Evolutionary conservation across 1,140 invertebrate species (phyloP).

Genomic region (Homalodisca vitripennis): DNA sequence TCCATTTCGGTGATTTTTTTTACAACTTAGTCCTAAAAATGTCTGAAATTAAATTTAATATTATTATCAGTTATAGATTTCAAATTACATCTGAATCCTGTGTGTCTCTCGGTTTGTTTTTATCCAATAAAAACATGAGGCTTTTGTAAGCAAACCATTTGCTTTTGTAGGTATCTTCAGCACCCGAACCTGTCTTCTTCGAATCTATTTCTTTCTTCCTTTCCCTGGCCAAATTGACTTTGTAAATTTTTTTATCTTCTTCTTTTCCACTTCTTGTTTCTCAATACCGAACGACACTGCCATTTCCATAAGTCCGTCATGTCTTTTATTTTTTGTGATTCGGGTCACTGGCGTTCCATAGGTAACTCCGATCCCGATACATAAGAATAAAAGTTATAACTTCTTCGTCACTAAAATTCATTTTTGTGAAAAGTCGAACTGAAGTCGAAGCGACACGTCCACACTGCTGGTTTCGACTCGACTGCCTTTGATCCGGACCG

Average conservation of each 20-base stretch:
- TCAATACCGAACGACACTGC: conserved; percentile 35
- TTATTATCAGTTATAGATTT: too few relatives aligned
- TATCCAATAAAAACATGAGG: conserved; percentile 30
- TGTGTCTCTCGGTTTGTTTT: conserved; percentile 22
- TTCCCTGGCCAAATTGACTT: conserved; percentile 36
- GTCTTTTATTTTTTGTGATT: conserved; percentile 28
- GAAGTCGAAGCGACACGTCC: conserved; percentile 17
- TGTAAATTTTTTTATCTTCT: conserved; percentile 36
- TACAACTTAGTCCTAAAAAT: too few relatives aligned
- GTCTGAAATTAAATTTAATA: too few relatives aligned
- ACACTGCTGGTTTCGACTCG: conserved; percentile 22
- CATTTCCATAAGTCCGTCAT: conserved; percentile 35
- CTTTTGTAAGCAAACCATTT: conserved; percentile 38
- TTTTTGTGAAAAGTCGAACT: not conserved
- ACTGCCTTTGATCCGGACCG: conserved; percentile 33
- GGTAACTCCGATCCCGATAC: conserved; percentile 29
- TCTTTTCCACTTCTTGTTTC: conserved; percentile 38
- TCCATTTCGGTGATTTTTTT: too few relatives aligned
- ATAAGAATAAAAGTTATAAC: conserved; percentile 27
- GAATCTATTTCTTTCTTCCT: conserved; percentile 34
- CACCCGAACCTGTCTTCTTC: conserved; percentile 34
- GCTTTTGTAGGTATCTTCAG: conserved; percentile 33
- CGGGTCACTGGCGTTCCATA: conserved; percentile 28
- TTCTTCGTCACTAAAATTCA: conserved; percentile 32
- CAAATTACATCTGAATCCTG: conserved; percentile 21